These are phyloP conservation scores for Drosophila seguyi DNA, from an alignment of 1,140 invertebrate species.

Conservation along the genomic window DNA sequence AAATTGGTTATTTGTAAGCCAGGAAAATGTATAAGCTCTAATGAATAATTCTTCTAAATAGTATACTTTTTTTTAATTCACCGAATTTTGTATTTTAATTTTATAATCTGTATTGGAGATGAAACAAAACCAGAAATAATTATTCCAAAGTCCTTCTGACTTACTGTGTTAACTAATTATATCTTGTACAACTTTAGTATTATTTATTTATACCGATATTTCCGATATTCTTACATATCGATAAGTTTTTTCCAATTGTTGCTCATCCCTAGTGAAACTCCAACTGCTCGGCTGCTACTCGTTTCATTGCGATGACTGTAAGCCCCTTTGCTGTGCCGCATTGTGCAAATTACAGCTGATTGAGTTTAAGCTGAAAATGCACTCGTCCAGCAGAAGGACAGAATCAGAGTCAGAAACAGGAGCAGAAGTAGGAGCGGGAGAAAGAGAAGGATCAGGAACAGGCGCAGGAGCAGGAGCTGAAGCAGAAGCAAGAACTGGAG, in stretches of 20 bases:
- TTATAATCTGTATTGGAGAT: not conserved
- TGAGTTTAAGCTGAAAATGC: slow-evolving; percentile 67
- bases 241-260: too few relatives aligned
- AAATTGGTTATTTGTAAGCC: not conserved
- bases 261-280: not conserved
- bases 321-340: slow-evolving; percentile 57
- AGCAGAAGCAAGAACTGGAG: slow-evolving; percentile 2
- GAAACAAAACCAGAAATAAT: not conserved
- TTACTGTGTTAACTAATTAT: too few relatives aligned
- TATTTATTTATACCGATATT: not conserved
- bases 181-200: not conserved
- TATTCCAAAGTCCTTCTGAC: too few relatives aligned
- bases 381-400: slow-evolving; percentile 33
- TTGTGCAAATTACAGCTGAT: slow-evolving; percentile 72
- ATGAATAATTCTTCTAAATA: not conserved
- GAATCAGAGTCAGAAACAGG: slow-evolving; percentile 17
- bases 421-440: not conserved
- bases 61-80: too few relatives aligned
- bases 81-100: too few relatives aligned
- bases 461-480: slow-evolving; percentile 1
- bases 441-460: not conserved
- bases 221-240: too few relatives aligned
- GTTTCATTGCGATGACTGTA: slow-evolving; percentile 49
- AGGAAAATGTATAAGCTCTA: too few relatives aligned
- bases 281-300: slow-evolving; percentile 18